Base-by-base conservation (phyloP, 2,888 invertebrate genomes). In the Anarsia innoxiella region DNA sequence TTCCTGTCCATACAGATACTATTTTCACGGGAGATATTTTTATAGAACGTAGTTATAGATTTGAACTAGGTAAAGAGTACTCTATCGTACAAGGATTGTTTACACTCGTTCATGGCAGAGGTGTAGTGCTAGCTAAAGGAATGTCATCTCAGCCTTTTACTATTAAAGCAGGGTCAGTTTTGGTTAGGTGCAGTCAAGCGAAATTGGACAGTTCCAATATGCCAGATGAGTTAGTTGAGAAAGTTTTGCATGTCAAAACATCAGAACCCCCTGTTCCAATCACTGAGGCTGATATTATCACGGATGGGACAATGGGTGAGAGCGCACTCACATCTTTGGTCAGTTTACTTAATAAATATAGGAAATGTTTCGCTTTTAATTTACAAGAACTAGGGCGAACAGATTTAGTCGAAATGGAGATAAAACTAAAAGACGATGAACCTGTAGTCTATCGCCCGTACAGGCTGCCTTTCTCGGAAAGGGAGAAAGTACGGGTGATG, bases 401-500 rank as follows among this genome's bases (percentile, higher is more conserved):
- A 8, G 15, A 39, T 26, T 2, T 35, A 23, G 14, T 31, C 2
- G 39, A 45, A 36, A 39, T 46, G 41, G 12, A 12, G 4, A 36
- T 46, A 13, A 26, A 23, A 11, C 16, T 46, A 15, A 36, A 30
- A 6, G 41, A 41, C 25, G 15, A 37, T 10, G 32, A 31, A 2
- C 45, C 45, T 3, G 38, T 45, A 1, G 31, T 31, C 12, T 45
- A 41, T 19, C 28, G 37, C 12, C 41, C 45, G 2, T 45, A 44
- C 13, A 10, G 41, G 10, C 27, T 44, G 6, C 14, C 44, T 5
- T 25, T 12, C n/a, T 30, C 11, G 11, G 44, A 44, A 32, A 34
- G 39, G 2, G 27, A 11, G 2, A 28, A 15, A 10, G 45, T 45
- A 11, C 40, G 38, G 6, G 37, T 25, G 0, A 41, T 44, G 29